These are phyloP conservation scores for Xerus rutilus DNA, from an alignment of 2,797 vertebrate species.

Conservation along the genomic window DNA sequence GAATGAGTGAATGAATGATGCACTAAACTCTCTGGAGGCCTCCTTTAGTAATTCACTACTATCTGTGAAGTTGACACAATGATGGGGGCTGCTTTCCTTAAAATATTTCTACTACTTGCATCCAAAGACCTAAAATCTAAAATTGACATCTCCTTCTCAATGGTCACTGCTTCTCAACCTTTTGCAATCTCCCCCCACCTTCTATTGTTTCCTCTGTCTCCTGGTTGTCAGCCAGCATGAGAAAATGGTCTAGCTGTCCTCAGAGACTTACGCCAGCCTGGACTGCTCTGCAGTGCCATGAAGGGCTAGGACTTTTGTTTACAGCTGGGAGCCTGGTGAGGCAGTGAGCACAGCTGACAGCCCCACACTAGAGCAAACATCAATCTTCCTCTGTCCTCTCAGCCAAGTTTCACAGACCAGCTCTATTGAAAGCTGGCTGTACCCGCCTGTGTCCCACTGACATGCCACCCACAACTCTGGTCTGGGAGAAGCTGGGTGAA, in stretches of 20 bases:
- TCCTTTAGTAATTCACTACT: slow-evolving; percentile 56
- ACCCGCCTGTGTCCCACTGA: slow-evolving; percentile 72
- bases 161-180: slow-evolving; percentile 42
- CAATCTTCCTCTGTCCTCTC: slow-evolving; percentile 89
- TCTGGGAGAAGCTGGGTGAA: slow-evolving; percentile 73
- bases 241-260: slow-evolving; percentile 87
- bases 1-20: slow-evolving; percentile 9
- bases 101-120: slow-evolving; percentile 46
- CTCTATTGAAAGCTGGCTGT: slow-evolving; percentile 85
- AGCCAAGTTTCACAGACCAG: slow-evolving; percentile 86
- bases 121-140: slow-evolving; percentile 57
- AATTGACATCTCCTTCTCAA: slow-evolving; percentile 58
- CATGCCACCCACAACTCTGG: slow-evolving; percentile 51
- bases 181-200: slow-evolving; percentile 64
- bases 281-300: slow-evolving; percentile 86
- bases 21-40: neutral
- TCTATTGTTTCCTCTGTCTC: slow-evolving; percentile 83
- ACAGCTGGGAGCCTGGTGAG: slow-evolving; percentile 87
- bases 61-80: slow-evolving; percentile 15
- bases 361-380: slow-evolving; percentile 82
- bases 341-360: slow-evolving; percentile 87
- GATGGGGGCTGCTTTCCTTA: slow-evolving; percentile 11
- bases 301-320: slow-evolving; percentile 87
- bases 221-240: slow-evolving; percentile 81
- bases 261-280: slow-evolving; percentile 88